Evolutionary conservation across 64 coral and sea anemone genomes (phyloP), one percentile per base, ranked within the genome.

Genomic region (Trachythela sp.): DNA sequence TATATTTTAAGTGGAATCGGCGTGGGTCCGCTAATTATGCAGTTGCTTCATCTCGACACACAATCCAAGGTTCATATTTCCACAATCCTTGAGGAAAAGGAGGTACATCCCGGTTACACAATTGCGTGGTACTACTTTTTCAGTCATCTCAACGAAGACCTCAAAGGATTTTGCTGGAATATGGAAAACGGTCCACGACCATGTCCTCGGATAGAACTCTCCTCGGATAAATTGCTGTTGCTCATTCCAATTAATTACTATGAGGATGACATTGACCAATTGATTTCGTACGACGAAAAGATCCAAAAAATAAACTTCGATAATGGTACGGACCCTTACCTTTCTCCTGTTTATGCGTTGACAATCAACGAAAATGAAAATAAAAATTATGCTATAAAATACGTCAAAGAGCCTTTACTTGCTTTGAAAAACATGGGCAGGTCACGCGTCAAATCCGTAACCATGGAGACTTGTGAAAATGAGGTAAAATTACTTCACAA

Each of bases 51-150:
- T 40, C 75, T 80, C 11, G 20, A 40, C 75, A 34, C 75, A 36
- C 32, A 80, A 17, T 80, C 75, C 13, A 29, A 80, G 30, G 75
- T 80, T 35, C 32, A 80, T 40, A 40, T 80, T 35, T 80, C 75
- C 20, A 80, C 32, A 22, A 80, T 40, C 30, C 31, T 80, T 29
- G 75, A 80, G 30, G 20, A 80, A 35, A 36, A 37, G 10, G 75
- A 17, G 33, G 34, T 80, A 29, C 34, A 35, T 80, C 8, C 20
- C 4, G 75, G 8, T 0, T 9, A 80, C 13, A 9, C 27, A 35
- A n/a, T 80, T 11, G 75, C 75, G 5, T 80, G 75, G 75, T 80
- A n/a, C 15, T 80, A 80, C 34, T 80, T 34, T 35, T 80, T 80
- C 13, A 80, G 34, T 8, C 34, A 29, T 37, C 37, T 80, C 15